A percentile compares a stretch with the other conserved stretches of the same genome.
These are phyloP conservation scores for Monodelphis domestica DNA, from an alignment of 2,797 vertebrate genomes.

Conservation along the genomic window DNA sequence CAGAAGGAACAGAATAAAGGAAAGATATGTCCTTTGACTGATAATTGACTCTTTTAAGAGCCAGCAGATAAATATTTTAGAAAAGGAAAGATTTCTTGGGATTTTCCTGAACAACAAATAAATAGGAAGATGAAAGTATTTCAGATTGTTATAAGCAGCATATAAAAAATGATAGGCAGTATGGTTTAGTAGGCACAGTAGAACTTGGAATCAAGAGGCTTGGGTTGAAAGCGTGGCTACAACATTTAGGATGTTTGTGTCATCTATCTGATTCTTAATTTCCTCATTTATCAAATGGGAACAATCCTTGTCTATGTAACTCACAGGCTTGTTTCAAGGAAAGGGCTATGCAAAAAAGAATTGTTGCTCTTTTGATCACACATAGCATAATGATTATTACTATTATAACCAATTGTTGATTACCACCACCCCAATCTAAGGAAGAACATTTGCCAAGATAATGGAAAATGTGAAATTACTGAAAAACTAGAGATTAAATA, in stretches of 20 bases:
- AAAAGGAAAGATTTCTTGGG: not conserved
- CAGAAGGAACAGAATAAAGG: not conserved
- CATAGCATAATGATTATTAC: not conserved
- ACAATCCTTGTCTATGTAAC: not conserved
- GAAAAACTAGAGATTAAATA: conserved; percentile 20
- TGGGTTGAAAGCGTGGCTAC: not conserved
- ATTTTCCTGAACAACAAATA: not conserved
- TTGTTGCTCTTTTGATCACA: not conserved
- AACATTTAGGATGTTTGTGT: not conserved
- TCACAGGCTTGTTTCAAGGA: not conserved
- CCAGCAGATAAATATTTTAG: not conserved
- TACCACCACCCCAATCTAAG: not conserved
- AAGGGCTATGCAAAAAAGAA: not conserved
- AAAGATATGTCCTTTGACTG: not conserved
- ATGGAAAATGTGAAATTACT: conserved; percentile 13
- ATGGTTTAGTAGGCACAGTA: not conserved
- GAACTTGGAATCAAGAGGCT: not conserved
- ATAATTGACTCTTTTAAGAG: not conserved
- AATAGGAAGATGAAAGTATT: not conserved
- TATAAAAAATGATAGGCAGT: not conserved
- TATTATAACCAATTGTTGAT: not conserved
- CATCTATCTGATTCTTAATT: not conserved
- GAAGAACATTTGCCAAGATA: not conserved
- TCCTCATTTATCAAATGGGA: not conserved
- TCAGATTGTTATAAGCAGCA: not conserved